Conservation (phyloP, 2,888 invertebrate species). For the Drosophila differens region DNA sequence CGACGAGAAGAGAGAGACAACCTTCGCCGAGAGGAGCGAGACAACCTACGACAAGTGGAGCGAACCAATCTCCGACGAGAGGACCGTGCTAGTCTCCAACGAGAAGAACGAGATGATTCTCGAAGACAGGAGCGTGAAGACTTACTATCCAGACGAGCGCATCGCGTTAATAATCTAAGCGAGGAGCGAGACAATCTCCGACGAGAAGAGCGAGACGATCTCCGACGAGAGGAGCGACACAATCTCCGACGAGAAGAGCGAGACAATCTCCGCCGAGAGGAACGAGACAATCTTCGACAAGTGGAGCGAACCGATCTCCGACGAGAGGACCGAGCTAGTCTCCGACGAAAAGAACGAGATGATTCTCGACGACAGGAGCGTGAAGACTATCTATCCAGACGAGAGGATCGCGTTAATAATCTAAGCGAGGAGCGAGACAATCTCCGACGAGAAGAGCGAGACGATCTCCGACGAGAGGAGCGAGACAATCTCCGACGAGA, state of each 20-base stretch:
- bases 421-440: not conserved
- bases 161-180: no score
- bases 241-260: not conserved
- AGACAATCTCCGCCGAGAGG: not conserved
- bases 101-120: not conserved
- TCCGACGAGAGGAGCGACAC: not conserved
- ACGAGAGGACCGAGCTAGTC: not conserved
- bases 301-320: not conserved
- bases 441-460: no score
- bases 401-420: not conserved
- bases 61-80: not conserved
- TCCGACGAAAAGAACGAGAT: not conserved
- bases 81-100: not conserved
- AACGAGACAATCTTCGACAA: no score
- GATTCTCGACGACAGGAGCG: no score
- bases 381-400: no score
- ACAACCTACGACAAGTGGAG: not conserved
- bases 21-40: no score
- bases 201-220: no score
- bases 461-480: no score
- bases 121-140: no score
- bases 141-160: no score
- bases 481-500: not conserved
- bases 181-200: not conserved
- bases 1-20: no score